Evolutionary conservation across 2,888 invertebrate genomes (phyloP), one percentile per base, ranked within the genome.

Genomic region (Exocentrus adspersus): DNA sequence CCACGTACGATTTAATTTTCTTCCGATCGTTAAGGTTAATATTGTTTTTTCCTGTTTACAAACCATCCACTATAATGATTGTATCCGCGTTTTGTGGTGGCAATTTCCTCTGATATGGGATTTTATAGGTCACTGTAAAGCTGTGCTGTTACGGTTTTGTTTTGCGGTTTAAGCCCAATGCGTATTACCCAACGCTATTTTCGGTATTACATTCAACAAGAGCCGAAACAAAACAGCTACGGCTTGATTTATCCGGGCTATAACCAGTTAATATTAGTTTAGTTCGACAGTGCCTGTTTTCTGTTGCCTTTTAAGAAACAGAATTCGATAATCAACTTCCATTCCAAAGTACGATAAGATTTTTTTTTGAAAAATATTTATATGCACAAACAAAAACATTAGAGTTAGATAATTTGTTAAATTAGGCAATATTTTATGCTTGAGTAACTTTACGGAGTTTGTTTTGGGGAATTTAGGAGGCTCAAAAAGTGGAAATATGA

Each of bases 231-330:
- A 19, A 43, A 17, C 48, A 19, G 21, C n/a, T 16, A 2, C 16
- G 14, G 12, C 14, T 37, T 37, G 14, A 37, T 37, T 37, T 37
- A 37, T 37, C n/a, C 6, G 60, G 65, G 65, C 61, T 61, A 50
- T 65, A 64, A 65, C 63, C 63, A 53, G 56, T 67, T 60, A 60
- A 69, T 63, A 67, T 67, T 67, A 65, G 24, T 24, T 24, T 24
- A 24, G 24, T 24, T 24, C 24, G 24, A 24, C 3, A 24, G 24
- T 24, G 24, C 24, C 24, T 24, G 24, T 24, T 24, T 24, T 24
- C 4, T 24, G 24, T 24, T 24, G 3, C 7, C 24, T 24, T 24
- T n/a, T 24, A 7, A 24, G 24, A 7, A 24, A 7, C 24, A 24
- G 7, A 24, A 24, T 24, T 24, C n/a, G n/a, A n/a, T n/a, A n/a